Percentiles rank a stretch among this genome's conserved stretches.
phyloP scores from a whole-genome alignment of 2,113 vertebrate genomes.

The Ammodytes marinus region DNA sequence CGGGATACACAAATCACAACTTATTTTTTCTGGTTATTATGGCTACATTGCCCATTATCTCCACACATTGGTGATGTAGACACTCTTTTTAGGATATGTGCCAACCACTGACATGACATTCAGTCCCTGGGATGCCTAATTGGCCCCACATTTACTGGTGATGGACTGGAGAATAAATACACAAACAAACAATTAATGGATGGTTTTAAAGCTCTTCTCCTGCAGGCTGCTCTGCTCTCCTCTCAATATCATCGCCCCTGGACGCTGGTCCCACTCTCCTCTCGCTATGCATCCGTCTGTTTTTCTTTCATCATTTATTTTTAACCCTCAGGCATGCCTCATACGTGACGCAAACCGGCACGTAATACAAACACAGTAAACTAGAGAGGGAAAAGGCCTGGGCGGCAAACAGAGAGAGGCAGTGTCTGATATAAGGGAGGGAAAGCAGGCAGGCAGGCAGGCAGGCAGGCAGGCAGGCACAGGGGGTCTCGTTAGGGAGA shows the following conservation, averaged over 20 bases:
- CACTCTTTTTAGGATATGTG: conserved; percentile 11
- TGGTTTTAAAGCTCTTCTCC: conserved; percentile 11
- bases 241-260: conserved; percentile 35
- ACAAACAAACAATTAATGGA: conserved; percentile 30
- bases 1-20: neutral
- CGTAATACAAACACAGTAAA: conserved; percentile 63
- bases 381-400: conserved; percentile 47
- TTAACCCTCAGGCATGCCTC: conserved; percentile 81
- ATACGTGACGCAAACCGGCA: conserved; percentile 81
- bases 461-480: conserved; percentile 5
- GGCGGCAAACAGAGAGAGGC: conserved; percentile 32
- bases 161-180: conserved; percentile 27
- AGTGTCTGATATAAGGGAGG: conserved; percentile 26
- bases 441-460: conserved; percentile 15
- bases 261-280: conserved; percentile 55
- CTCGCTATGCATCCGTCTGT: conserved; percentile 58
- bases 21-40: neutral
- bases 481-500: conserved; percentile 37
- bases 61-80: conserved; percentile 4
- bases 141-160: conserved; percentile 20
- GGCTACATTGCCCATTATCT: conserved; percentile 13
- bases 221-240: conserved; percentile 15
- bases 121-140: neutral
- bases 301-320: conserved; percentile 82
- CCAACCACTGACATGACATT: conserved; percentile 9